These are phyloP conservation scores for Ichneumoninae sp. DNA, from an alignment of 2,888 invertebrate species.

Conservation along the genomic window DNA sequence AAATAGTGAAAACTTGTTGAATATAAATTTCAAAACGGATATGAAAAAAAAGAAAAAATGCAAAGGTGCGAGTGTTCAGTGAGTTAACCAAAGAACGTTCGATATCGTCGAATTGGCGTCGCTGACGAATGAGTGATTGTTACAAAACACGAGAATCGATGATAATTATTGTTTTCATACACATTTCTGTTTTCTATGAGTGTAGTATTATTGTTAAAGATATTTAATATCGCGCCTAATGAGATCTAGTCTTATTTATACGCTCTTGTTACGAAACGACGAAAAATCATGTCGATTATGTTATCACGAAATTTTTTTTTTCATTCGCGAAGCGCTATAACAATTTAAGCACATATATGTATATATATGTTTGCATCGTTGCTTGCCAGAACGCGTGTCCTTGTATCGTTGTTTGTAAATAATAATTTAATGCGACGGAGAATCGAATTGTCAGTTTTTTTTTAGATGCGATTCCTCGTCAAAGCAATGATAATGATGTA, in stretches of 20 bases:
- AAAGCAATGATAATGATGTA: slow-evolving; percentile 17
- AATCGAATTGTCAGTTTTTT: slow-evolving; percentile 17
- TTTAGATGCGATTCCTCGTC: not conserved
- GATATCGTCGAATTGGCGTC: slow-evolving; percentile 66
- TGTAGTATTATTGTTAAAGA: slow-evolving; percentile 57
- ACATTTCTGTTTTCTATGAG: slow-evolving; percentile 64
- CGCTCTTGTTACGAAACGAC: slow-evolving; percentile 61
- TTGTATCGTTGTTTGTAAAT: slow-evolving; percentile 40
- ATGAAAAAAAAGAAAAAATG: slow-evolving; percentile 3
- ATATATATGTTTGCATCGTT: slow-evolving; percentile 19
- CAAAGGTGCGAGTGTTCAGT: slow-evolving; percentile 57
- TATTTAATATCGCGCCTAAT: slow-evolving; percentile 60
- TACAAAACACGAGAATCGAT: slow-evolving; percentile 38
- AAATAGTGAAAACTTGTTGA: slow-evolving; percentile 41
- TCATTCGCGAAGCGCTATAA: slow-evolving; percentile 1
- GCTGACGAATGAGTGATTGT: slow-evolving; percentile 47
- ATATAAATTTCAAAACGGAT: slow-evolving; percentile 26
- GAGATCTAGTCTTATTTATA: slow-evolving; percentile 70
- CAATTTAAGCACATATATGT: slow-evolving; percentile 3
- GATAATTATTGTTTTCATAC: slow-evolving; percentile 57
- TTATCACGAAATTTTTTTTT: slow-evolving; percentile 35
- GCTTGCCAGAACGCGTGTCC: slow-evolving; percentile 29
- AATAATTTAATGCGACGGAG: slow-evolving; percentile 32
- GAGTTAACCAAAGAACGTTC: slow-evolving; percentile 80
- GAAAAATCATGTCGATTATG: slow-evolving; percentile 14